Conservation (phyloP, 92 coral and sea anemone species). For the Umimayanthus kanabou region DNA sequence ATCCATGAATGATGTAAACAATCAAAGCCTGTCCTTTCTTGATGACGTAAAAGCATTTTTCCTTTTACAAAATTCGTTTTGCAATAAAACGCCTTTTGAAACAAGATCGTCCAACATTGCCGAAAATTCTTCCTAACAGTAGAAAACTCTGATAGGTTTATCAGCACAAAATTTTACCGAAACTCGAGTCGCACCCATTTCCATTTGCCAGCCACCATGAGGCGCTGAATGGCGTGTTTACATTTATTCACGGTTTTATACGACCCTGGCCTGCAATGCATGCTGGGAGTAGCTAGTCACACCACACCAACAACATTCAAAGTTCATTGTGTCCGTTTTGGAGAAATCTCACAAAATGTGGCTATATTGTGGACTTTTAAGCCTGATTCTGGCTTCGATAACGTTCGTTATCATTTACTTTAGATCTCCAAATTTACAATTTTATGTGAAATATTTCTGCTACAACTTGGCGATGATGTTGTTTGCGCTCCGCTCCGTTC, state of each 20-base stretch:
- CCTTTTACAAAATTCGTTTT: background rate
- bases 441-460: constrained; percentile 63
- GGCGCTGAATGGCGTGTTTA: constrained; percentile 45
- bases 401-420: constrained; percentile 45
- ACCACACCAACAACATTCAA: constrained; percentile 6
- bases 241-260: constrained; percentile 17
- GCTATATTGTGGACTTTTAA: constrained; percentile 33
- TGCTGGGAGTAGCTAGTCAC: constrained; percentile 23
- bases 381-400: constrained; percentile 32
- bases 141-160: background rate
- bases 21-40: constrained; percentile 38
- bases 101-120: background rate
- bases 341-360: constrained; percentile 33
- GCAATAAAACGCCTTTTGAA: background rate
- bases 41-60: constrained; percentile 30
- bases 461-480: constrained; percentile 63
- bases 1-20: constrained; percentile 26
- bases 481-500: constrained; percentile 43
- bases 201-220: background rate
- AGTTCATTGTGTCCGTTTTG: background rate
- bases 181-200: background rate
- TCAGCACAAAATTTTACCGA: background rate
- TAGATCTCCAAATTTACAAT: constrained; percentile 63
- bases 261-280: background rate
- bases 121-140: background rate